A percentile compares a stretch with the other conserved stretches of the same genome.
phyloP scores from a whole-genome alignment of 2,113 vertebrate species.

The Mystacornis crossleyi region DNA sequence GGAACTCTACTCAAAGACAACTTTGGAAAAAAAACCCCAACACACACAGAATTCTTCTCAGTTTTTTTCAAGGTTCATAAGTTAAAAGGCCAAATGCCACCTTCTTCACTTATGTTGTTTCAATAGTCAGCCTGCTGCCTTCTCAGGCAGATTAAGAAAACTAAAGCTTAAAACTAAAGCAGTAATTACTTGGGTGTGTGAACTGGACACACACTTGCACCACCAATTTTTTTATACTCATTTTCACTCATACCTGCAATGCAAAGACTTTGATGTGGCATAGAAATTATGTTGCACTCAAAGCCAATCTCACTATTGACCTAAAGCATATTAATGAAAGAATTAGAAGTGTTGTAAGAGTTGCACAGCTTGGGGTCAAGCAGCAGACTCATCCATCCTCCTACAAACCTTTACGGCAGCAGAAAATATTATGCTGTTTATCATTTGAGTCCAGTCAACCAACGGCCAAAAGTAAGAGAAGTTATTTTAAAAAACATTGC shows the following conservation, averaged over 20 bases:
- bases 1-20: background rate
- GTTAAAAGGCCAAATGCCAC: background rate
- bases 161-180: background rate
- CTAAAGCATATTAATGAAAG: constrained; percentile 8
- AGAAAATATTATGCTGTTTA: background rate
- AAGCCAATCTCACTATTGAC: background rate
- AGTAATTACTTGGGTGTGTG: constrained; percentile 19
- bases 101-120: background rate
- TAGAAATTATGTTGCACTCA: background rate
- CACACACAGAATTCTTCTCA: background rate
- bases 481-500: background rate
- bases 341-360: background rate
- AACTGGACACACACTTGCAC: background rate
- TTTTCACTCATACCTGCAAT: background rate
- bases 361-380: background rate
- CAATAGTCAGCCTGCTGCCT: background rate
- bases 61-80: background rate
- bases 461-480: background rate
- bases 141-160: background rate
- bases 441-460: background rate
- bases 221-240: background rate
- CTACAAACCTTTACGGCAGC: background rate
- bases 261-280: constrained; percentile 34
- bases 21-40: background rate
- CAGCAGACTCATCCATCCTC: background rate